Conservation (phyloP, 2,113 vertebrate genomes). For the Orycteropus afer region DNA sequence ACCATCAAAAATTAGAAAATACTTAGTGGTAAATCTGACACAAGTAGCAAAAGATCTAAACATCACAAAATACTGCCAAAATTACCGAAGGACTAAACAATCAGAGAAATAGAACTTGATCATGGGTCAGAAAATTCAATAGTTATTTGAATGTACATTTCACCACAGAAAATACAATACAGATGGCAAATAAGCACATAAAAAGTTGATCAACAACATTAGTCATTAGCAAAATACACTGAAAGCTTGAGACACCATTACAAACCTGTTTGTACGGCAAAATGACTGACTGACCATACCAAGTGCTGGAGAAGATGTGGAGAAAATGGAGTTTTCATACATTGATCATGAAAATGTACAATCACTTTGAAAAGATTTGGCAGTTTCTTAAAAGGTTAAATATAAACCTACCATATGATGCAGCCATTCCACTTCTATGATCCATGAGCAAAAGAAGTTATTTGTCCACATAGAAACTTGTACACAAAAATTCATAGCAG, state of each 20-base stretch:
- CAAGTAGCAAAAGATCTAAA: not conserved
- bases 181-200: not conserved
- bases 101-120: not conserved
- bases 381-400: not conserved
- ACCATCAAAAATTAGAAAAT: not conserved
- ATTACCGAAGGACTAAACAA: not conserved
- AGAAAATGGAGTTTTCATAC: not conserved
- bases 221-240: not conserved
- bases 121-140: not conserved
- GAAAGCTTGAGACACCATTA: not conserved
- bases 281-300: not conserved
- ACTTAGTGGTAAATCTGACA: not conserved
- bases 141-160: not conserved
- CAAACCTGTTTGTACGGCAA: not conserved
- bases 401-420: not conserved
- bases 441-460: not conserved
- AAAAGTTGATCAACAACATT: not conserved
- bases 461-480: slow-evolving; percentile 33
- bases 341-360: not conserved
- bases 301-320: not conserved
- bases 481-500: slow-evolving; percentile 26
- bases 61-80: not conserved
- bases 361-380: not conserved
- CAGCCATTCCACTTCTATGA: not conserved
- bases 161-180: not conserved